Evolutionary conservation across 1,140 invertebrate species (phyloP).

Genomic region (Bombus affinis): DNA sequence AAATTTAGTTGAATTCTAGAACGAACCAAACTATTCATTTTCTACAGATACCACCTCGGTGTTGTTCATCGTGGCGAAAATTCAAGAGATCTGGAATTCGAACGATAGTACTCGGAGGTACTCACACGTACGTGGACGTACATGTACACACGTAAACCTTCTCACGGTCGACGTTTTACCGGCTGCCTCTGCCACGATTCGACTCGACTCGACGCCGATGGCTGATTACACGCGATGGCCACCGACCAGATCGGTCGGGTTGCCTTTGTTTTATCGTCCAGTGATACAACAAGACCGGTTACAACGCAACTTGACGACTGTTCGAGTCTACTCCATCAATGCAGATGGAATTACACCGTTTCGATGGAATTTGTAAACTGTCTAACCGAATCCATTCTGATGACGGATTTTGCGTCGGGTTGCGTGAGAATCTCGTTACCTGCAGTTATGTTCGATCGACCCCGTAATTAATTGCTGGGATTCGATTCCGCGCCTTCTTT

Average conservation of each 20-base stretch:
- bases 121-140: no score
- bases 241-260: conserved; percentile 58
- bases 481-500: not conserved
- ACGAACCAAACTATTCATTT: not conserved
- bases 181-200: conserved; percentile 25
- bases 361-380: conserved; percentile 35
- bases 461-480: not conserved
- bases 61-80: not conserved
- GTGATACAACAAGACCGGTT: conserved; percentile 37
- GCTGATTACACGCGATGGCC: conserved; percentile 69
- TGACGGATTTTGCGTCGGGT: not conserved
- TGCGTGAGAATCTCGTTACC: conserved; percentile 8
- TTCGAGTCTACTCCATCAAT: conserved; percentile 16
- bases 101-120: not conserved
- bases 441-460: not conserved
- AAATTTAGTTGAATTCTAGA: not conserved
- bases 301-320: conserved; percentile 31
- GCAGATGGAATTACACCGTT: conserved; percentile 14
- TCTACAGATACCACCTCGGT: not conserved
- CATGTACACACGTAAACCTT: not conserved
- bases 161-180: conserved; percentile 28
- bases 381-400: no score
- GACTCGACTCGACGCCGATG: conserved; percentile 57
- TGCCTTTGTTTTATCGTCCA: conserved; percentile 70
- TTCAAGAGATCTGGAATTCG: conserved; percentile 21